Conservation (phyloP, 2,888 invertebrate species). For the Troilus luridus region DNA sequence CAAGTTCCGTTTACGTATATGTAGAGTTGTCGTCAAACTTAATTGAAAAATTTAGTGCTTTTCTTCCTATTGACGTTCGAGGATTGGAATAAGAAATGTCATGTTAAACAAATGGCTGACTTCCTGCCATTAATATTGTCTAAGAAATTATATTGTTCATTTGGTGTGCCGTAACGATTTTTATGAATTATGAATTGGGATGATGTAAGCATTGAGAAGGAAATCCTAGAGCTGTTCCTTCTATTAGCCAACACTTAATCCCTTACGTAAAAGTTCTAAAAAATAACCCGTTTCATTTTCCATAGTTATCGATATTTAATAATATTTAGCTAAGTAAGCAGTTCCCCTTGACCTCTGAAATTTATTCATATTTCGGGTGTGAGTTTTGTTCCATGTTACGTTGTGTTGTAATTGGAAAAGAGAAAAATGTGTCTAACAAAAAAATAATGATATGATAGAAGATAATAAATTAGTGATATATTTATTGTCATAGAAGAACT, state of each 20-base stretch:
- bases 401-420: too few species aligned
- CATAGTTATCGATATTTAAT: neutral
- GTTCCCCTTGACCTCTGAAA: neutral
- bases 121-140: neutral
- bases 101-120: neutral
- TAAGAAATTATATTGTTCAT: neutral
- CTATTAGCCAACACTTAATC: neutral
- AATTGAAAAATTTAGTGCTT: neutral
- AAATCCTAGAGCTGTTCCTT: constrained; percentile 7
- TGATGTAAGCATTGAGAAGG: neutral
- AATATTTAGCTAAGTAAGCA: neutral
- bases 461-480: too few species aligned
- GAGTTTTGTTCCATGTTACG: too few species aligned
- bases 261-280: neutral
- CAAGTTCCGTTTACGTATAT: neutral
- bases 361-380: too few species aligned
- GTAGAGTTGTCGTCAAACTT: neutral
- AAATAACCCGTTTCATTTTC: neutral
- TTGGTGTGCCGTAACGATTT: neutral
- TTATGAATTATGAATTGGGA: neutral
- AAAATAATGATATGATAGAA: too few species aligned
- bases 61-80: neutral
- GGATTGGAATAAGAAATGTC: neutral
- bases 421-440: too few species aligned
- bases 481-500: too few species aligned